Base-by-base conservation (phyloP, 2,888 invertebrate species). In the Cosmopolites sordidus region DNA sequence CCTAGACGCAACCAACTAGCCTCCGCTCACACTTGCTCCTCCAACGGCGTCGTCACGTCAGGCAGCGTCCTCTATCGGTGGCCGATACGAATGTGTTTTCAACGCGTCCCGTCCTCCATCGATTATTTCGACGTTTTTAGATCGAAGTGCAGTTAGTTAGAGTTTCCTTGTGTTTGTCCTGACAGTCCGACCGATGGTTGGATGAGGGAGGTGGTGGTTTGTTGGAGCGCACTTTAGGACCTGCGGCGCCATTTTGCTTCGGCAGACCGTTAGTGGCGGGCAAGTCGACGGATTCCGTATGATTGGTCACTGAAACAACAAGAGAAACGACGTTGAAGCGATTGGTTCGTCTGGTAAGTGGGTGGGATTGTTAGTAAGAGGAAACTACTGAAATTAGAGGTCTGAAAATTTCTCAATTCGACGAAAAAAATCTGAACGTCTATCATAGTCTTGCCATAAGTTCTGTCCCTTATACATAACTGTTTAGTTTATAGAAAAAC, bases 61-160 rank as follows among this genome's bases (percentile, higher is more conserved):
- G 22, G 22, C 3, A 22, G 22, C n/a, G n/a, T n/a, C n/a, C n/a
- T n/a, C n/a, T 5, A n/a, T n/a, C n/a, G 11, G 33, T 9, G 11
- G 11, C 33, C 4, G n/a, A 33, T 4, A 11, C 12, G 12, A 33
- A 33, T 8, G 8, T 3, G 22, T 22, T 8, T 22, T 22, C 5
- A 4, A 2, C 33, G 33, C 33, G 33, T 12, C 33, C 5, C 12
- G 11, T 33, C 12, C 3, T 33, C 33, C n/a, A 33, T 12, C n/a
- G 33, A 33, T 5, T 12, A 33, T 33, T 11, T 12, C n/a, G n/a
- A 12, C 33, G 12, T 16, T 29, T 57, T 72, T 78, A 80, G 73
- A 79, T 71, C 51, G 72, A 77, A 62, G 83, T 80, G 76, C 84
- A 84, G 74, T 84, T 84, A 63, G 84, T 79, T 73, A 84, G 77